These are phyloP conservation scores for Gymnothorax reevesii DNA, from an alignment of 2,797 vertebrate genomes.

Conservation along the genomic window DNA sequence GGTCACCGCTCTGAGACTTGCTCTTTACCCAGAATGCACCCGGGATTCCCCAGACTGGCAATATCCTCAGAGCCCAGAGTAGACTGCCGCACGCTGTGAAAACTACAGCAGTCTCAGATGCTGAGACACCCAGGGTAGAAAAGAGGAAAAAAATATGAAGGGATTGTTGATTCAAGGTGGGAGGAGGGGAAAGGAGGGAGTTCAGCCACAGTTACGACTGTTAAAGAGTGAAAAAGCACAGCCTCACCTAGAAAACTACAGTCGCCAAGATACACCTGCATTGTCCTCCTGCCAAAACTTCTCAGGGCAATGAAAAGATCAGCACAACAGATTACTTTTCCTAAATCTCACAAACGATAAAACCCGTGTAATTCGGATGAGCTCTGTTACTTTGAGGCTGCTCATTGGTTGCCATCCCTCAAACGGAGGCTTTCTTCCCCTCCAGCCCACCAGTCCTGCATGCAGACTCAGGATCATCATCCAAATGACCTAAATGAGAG, in stretches of 20 bases:
- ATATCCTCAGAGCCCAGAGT: not conserved
- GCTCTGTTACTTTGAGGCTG: not conserved
- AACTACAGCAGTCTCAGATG: not conserved
- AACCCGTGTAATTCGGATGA: not conserved
- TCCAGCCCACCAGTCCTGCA: not conserved
- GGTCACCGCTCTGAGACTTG: not conserved
- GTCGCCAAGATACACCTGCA: not conserved
- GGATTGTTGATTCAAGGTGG: not conserved
- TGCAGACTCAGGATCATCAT: not conserved
- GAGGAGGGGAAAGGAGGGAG: not conserved
- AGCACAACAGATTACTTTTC: not conserved
- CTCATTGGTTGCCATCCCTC: not conserved
- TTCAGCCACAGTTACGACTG: not conserved
- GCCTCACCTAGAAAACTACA: not conserved
- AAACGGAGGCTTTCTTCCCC: not conserved
- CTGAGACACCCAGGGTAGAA: not conserved
- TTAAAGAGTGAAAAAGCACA: not conserved
- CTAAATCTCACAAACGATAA: not conserved
- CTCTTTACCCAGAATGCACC: not conserved
- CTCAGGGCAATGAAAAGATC: not conserved
- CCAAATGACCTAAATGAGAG: not conserved
- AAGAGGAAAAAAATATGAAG: not conserved
- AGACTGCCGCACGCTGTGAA: not conserved
- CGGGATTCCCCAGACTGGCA: not conserved
- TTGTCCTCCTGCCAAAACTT: too few species aligned